Evolutionary conservation across 2,113 vertebrate genomes (phyloP).

Genomic region (Dromas ardeola): DNA sequence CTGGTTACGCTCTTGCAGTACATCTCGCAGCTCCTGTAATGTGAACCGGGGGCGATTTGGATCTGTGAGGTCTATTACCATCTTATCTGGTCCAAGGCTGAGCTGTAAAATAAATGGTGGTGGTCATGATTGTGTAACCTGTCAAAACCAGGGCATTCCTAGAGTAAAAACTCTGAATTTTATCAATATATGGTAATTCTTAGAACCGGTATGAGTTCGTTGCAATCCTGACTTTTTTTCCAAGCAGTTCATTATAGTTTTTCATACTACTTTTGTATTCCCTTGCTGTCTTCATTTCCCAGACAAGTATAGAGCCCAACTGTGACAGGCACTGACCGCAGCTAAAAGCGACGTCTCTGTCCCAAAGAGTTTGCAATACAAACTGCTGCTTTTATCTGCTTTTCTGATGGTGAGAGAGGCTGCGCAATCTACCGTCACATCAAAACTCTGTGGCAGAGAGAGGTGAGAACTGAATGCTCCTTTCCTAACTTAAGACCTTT

Average conservation of each 20-base stretch:
- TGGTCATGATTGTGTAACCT: not conserved
- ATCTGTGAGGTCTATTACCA: constrained; percentile 89
- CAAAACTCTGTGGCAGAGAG: not conserved
- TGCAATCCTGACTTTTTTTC: not conserved
- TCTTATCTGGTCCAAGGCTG: constrained; percentile 82
- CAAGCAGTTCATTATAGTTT: not conserved
- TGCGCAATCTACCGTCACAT: not conserved
- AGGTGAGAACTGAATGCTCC: not conserved
- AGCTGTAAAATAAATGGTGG: constrained; percentile 61
- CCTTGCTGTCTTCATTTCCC: not conserved
- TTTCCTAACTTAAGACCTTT: not conserved
- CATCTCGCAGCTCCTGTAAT: constrained; percentile 91
- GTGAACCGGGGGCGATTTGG: constrained; percentile 95
- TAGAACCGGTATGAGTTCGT: not conserved
- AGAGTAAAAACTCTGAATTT: not conserved
- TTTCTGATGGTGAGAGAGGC: not conserved
- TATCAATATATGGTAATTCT: not conserved
- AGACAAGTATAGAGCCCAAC: not conserved
- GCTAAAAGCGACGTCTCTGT: not conserved
- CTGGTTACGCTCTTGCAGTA: constrained; percentile 93
- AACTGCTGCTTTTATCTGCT: not conserved
- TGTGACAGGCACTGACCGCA: not conserved
- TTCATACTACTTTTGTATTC: not conserved
- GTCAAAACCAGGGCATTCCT: not conserved
- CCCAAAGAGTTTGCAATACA: not conserved